These are phyloP conservation scores for Psilopsiagon aymara DNA, from an alignment of 2,113 vertebrate genomes.

Conservation along the genomic window DNA sequence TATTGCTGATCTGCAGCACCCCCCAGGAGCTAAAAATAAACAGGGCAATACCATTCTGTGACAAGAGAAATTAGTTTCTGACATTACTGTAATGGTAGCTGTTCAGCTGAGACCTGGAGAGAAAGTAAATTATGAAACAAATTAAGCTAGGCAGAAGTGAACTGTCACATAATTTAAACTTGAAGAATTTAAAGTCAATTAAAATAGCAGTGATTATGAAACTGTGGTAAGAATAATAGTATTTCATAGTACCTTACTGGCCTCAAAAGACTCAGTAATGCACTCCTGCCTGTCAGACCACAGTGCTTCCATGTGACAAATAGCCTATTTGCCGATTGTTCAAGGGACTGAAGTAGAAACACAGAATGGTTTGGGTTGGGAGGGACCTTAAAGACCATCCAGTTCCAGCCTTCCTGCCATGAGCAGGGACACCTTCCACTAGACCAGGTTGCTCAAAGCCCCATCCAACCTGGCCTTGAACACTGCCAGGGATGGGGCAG, in stretches of 20 bases:
- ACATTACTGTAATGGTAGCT: neutral
- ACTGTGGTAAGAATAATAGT: neutral
- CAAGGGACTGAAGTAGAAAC: neutral
- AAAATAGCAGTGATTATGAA: neutral
- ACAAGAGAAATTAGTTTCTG: slow-evolving; percentile 19
- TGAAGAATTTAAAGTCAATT: neutral
- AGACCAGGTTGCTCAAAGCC: neutral
- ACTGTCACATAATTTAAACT: neutral
- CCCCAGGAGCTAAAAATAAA: slow-evolving; percentile 44
- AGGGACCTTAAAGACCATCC: neutral
- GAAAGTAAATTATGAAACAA: neutral
- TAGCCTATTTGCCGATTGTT: neutral
- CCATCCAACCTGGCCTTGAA: neutral
- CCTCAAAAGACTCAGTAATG: neutral
- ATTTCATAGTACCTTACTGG: neutral
- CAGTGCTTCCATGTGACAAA: neutral
- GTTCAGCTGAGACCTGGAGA: slow-evolving; percentile 10
- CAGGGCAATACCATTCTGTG: neutral
- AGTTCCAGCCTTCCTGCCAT: neutral
- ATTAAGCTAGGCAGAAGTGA: slow-evolving; percentile 12
- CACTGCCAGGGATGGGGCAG: neutral
- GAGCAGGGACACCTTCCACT: neutral
- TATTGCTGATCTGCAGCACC: slow-evolving; percentile 33
- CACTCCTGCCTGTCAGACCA: neutral
- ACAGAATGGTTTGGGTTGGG: neutral